phyloP scores from a whole-genome alignment of 2,888 invertebrate species.

The Cataglyphis cursor region DNA sequence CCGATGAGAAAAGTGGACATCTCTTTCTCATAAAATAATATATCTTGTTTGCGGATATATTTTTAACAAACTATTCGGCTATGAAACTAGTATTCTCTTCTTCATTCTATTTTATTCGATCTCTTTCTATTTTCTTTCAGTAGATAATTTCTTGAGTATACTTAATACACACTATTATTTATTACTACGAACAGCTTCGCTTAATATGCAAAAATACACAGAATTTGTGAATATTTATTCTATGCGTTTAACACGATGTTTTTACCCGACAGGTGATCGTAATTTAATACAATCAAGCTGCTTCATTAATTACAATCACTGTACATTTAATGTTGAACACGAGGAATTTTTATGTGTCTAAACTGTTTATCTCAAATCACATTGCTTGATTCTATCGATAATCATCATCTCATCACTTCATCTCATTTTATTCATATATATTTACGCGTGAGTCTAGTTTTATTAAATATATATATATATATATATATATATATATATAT shows the following conservation, averaged over 20 bases:
- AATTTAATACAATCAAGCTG: constrained; percentile 46
- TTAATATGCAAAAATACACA: constrained; percentile 73
- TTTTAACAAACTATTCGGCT: constrained; percentile 45
- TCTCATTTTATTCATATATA: constrained; percentile 48
- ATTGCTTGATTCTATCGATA: constrained; percentile 54
- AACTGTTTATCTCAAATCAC: constrained; percentile 59
- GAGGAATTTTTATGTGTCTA: constrained; percentile 1
- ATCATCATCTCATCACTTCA: constrained; percentile 51
- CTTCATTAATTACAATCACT: neutral
- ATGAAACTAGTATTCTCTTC: constrained; percentile 57
- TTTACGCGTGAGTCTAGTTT: constrained; percentile 6
- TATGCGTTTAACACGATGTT: neutral
- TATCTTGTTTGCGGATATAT: constrained; percentile 21
- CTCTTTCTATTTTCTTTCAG: neutral
- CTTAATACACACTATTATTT: constrained; percentile 54
- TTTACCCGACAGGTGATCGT: neutral
- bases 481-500: constrained; percentile 1
- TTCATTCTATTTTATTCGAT: neutral
- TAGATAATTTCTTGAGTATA: constrained; percentile 30
- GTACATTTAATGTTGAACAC: constrained; percentile 46
- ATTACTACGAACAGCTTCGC: constrained; percentile 65
- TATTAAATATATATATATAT: constrained; percentile 13
- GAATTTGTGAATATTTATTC: constrained; percentile 35
- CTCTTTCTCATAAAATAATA: neutral
- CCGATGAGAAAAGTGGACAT: neutral